phyloP scores from a whole-genome alignment of 2,797 vertebrate genomes.

The Rhinoraja longicauda region DNA sequence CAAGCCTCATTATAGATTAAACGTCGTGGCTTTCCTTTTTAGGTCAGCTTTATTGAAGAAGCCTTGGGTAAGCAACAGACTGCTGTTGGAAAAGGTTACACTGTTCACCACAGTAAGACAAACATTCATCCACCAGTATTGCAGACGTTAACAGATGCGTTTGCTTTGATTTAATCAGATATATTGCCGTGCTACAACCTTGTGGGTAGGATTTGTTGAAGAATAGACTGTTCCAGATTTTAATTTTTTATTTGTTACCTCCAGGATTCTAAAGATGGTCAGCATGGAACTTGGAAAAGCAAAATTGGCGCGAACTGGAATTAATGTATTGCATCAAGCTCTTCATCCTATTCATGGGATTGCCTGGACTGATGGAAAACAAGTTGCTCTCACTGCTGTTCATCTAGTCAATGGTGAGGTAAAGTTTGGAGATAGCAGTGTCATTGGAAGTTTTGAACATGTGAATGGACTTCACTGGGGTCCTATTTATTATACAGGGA shows the following conservation, averaged over 20 bases:
- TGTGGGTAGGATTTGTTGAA: neutral
- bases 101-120: neutral
- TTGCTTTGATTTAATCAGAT: neutral
- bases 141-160: neutral
- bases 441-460: conserved; percentile 87
- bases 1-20: conserved; percentile 34
- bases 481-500: conserved; percentile 56
- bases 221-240: neutral
- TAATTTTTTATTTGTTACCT: neutral
- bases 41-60: conserved; percentile 7
- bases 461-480: conserved; percentile 86
- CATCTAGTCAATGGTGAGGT: conserved; percentile 62
- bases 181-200: neutral
- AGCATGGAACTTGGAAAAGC: conserved; percentile 89
- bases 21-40: conserved; percentile 3
- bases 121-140: neutral
- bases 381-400: conserved; percentile 76
- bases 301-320: conserved; percentile 79
- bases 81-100: neutral
- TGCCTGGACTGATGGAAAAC: conserved; percentile 89
- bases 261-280: conserved; percentile 11
- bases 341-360: conserved; percentile 83
- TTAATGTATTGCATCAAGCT: conserved; percentile 84
- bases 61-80: neutral
- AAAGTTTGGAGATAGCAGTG: conserved; percentile 76